Evolutionary conservation across 2,888 invertebrate species (phyloP), one percentile per base, ranked within the genome.

Genomic region (Stenichneumon culpator): DNA sequence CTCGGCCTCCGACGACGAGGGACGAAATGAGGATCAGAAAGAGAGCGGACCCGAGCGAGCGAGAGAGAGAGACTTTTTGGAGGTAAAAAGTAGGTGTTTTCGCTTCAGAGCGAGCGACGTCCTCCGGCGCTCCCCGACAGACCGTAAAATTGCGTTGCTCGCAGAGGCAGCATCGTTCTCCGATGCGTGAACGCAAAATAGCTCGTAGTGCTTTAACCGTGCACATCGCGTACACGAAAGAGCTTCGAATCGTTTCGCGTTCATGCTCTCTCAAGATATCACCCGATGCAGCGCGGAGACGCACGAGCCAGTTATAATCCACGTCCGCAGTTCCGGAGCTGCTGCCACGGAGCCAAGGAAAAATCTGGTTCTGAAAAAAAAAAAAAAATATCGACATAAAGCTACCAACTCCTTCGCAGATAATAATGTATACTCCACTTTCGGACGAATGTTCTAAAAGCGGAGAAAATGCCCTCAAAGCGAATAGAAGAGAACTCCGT

Each of bases 131-230:
- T 86, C 72, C 79, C 72, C 82, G 83, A 74, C 83, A 83, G 86
- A 87, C 83, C 86, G 86, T 83, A 87, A 87, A 87, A 87, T 87
- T 87, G 79, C 83, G 79, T 86, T 83, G 52, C 79, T 83, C 73
- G 72, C 22, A 28, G 74, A 72, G 65, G 74, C 77, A 77, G 32
- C 70, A 75, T 82, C 86, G 47, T 54, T 68, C 79, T 82, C 63
- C 79, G 73, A 86, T 86, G 82, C 82, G 80, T 86, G 39, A 82
- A 86, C 85, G 82, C 85, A 82, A 86, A 86, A 85, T 85, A 82
- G 79, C 72, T 60, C 52, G 19, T 47, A 78, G 50, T 50, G 63
- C 70, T 16, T 69, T 28, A 47, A 75, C 47, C 70, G 32, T 28
- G 4, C 28, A 16, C 32, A n/a, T 25, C 28, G 44, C 25, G 73